A percentile compares a stretch with the other conserved stretches of the same genome.
Conservation (phyloP, 2,888 invertebrate genomes). For the Carcina quercana region DNA sequence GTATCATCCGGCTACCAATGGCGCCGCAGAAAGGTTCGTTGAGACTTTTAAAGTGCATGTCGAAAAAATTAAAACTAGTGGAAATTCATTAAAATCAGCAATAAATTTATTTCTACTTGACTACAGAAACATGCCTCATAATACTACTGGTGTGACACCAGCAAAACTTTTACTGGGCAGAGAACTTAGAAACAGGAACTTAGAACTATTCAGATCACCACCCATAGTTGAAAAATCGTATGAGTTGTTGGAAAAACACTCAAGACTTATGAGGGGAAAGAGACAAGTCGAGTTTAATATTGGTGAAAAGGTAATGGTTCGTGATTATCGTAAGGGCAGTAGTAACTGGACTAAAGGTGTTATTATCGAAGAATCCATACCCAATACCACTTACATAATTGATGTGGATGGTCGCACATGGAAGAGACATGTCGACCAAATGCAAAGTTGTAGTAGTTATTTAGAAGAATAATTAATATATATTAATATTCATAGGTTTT, state of each 20-base stretch:
- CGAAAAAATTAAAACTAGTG: too few relatives aligned
- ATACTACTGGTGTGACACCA: slow-evolving; percentile 9
- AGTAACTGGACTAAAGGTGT: slow-evolving; percentile 9
- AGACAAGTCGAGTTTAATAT: slow-evolving; percentile 4
- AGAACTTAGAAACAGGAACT: slow-evolving; percentile 12
- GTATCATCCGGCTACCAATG: neutral
- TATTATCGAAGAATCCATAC: slow-evolving; percentile 5
- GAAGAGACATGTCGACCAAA: slow-evolving; percentile 9
- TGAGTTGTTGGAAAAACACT: slow-evolving; percentile 1
- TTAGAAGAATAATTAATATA: too few relatives aligned
- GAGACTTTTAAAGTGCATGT: too few relatives aligned
- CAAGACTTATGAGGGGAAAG: too few relatives aligned
- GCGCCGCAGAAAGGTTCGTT: neutral
- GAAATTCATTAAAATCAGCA: too few relatives aligned
- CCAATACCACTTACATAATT: slow-evolving; percentile 5
- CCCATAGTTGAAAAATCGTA: slow-evolving; percentile 3
- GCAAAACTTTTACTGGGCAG: slow-evolving; percentile 11
- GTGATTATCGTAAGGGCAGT: slow-evolving; percentile 6
- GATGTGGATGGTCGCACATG: slow-evolving; percentile 5
- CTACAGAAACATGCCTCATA: slow-evolving; percentile 9
- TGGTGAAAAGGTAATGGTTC: slow-evolving; percentile 11
- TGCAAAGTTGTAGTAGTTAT: slow-evolving; percentile 2
- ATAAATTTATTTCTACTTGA: slow-evolving; percentile 12
- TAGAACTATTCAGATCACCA: slow-evolving; percentile 9
- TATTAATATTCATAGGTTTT: too few relatives aligned